Evolutionary conservation across 2,797 vertebrate species (phyloP).

Genomic region (Enteromius trimaculatus): DNA sequence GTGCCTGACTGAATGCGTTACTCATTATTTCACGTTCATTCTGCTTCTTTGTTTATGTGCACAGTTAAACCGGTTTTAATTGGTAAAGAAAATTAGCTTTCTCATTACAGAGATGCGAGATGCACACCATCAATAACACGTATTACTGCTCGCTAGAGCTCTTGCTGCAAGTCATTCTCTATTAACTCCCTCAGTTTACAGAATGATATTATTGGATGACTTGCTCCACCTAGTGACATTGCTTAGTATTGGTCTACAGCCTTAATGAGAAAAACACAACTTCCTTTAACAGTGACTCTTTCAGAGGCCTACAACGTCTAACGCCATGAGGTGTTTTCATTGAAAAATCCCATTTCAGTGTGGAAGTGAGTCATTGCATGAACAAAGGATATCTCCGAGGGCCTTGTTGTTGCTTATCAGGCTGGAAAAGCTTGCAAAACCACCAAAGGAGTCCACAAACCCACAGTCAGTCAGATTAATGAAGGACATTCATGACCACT

Average conservation of each 20-base stretch:
- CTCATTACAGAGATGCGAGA: constrained; percentile 43
- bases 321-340: not conserved
- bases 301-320: not conserved
- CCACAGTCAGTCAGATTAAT: not conserved
- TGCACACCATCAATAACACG: constrained; percentile 34
- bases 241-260: not conserved
- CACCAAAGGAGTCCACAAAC: not conserved
- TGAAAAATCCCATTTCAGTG: no score
- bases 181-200: constrained; percentile 3
- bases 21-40: constrained; percentile 13
- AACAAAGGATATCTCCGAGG: not conserved
- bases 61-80: constrained; percentile 42
- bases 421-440: no score
- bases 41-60: constrained; percentile 39
- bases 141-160: constrained; percentile 17
- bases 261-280: not conserved
- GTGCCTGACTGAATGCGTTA: constrained; percentile 6
- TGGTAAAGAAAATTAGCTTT: constrained; percentile 36
- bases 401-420: no score
- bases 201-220: constrained; percentile 15
- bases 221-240: constrained; percentile 33
- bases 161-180: not conserved
- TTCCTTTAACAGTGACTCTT: not conserved
- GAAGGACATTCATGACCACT: no score
- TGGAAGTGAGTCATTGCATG: no score